These are phyloP conservation scores for Drosophila neocordata DNA, from an alignment of 1,140 invertebrate genomes.

Conservation along the genomic window DNA sequence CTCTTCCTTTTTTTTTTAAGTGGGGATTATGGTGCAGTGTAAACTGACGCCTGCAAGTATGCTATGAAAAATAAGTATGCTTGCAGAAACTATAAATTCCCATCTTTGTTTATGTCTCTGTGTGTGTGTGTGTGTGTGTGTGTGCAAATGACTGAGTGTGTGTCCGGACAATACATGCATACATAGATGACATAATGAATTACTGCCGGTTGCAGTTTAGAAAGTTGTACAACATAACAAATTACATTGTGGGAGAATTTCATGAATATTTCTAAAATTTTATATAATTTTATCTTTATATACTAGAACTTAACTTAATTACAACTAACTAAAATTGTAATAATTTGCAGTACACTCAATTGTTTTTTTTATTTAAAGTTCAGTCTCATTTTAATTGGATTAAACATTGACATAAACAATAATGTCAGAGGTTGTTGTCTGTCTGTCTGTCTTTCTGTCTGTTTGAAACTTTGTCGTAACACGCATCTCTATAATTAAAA, in stretches of 20 bases:
- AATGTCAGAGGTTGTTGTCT: not conserved
- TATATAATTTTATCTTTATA: too few relatives aligned
- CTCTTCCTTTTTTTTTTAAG: not conserved
- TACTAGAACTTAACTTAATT: not conserved
- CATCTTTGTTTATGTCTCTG: not conserved
- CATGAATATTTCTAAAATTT: too few relatives aligned
- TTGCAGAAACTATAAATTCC: conserved; percentile 12
- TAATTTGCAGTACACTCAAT: not conserved
- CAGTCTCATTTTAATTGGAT: not conserved
- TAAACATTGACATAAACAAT: not conserved
- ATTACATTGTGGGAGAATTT: not conserved
- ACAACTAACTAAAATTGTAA: not conserved
- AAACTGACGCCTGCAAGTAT: conserved; percentile 56
- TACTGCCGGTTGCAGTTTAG: not conserved
- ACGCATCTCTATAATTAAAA: not conserved
- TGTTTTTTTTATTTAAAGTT: not conserved
- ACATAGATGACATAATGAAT: conserved; percentile 19
- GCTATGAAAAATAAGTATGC: conserved; percentile 46
- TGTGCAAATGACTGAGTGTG: not conserved
- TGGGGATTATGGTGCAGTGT: conserved; percentile 53
- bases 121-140: conserved; percentile 10
- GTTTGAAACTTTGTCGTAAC: not conserved
- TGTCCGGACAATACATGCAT: conserved; percentile 5
- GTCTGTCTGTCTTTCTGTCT: not conserved
- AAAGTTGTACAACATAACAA: conserved; percentile 2